Conservation (phyloP, 2,797 vertebrate species). For the Trachops cirrhosus region DNA sequence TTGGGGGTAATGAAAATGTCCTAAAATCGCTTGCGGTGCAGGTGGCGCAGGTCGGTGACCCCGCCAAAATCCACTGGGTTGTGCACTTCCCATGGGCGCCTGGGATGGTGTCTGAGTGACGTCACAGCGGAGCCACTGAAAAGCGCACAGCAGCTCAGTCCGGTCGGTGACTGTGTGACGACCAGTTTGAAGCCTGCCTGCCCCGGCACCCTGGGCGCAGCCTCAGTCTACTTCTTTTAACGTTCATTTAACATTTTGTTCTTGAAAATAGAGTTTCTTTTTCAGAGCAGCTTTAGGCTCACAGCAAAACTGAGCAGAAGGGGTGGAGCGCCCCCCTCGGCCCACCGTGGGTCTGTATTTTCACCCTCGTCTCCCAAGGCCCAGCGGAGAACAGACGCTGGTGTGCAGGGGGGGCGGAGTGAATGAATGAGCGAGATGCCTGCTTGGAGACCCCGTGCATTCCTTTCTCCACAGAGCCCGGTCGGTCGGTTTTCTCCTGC, state of each 20-base stretch:
- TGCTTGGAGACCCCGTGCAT: neutral
- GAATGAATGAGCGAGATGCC: neutral
- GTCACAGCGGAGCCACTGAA: neutral
- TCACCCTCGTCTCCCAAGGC: neutral
- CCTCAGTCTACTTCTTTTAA: neutral
- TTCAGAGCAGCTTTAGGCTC: neutral
- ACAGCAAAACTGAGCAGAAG: neutral
- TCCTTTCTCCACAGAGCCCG: neutral
- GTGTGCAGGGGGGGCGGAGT: too few species aligned
- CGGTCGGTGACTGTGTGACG: neutral
- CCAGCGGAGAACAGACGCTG: rapidly evolving
- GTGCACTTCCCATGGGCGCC: neutral
- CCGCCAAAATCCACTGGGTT: neutral
- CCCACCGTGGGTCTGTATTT: too few species aligned
- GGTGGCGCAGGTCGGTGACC: neutral
- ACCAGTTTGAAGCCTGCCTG: neutral
- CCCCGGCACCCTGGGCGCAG: neutral
- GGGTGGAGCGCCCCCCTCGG: neutral
- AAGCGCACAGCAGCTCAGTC: neutral
- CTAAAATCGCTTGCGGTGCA: neutral
- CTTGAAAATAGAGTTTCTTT: neutral
- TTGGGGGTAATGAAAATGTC: neutral
- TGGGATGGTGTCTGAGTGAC: neutral
- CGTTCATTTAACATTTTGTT: neutral
- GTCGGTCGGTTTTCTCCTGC: neutral